Evolutionary conservation across 2,888 invertebrate species (phyloP), one percentile per base, ranked within the genome.

Genomic region (Archips xylosteana): DNA sequence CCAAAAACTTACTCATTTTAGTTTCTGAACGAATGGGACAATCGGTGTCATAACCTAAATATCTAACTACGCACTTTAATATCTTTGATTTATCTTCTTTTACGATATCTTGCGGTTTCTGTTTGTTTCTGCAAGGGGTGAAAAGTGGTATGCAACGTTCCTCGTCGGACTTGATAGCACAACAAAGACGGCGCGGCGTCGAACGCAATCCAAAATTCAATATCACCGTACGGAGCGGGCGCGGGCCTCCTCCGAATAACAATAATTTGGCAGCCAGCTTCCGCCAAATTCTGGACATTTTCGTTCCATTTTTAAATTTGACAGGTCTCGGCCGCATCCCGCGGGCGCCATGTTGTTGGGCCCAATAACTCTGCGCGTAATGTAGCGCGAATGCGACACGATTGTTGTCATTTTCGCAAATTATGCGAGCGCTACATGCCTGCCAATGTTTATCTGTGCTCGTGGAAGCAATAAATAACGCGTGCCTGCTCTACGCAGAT

Each of bases 261-360:
- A 94, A 92, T 94, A 91, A 92, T 93, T 93, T 93, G 92, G 92
- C 90, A 90, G 86, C 87, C 86, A 89, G 86, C 88, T 89, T 90
- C 90, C 91, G 89, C 87, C 87, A 80, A 90, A 91, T 90, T 90
- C 91, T 89, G 89, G 89, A 91, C 89, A 90, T 89, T 89, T 92
- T 89, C 88, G 89, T 89, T 91, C 87, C 89, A 91, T 92, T 94
- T 94, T 94, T 92, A 92, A 94, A 94, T 92, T 92, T 93, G 93
- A 94, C 92, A 92, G 90, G 84, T 89, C 88, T 89, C 88, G 85
- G 83, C 82, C 83, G 83, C 79, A 68, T 76, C 81, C 76, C 80
- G 78, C 81, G 49, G 49, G 49, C 49, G 82, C 84, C 81, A 82
- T 81, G 78, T 81, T 81, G 78, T 81, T 82, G 79, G 79, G 78